These are phyloP conservation scores for Drosophila falleni DNA, from an alignment of 2,888 invertebrate genomes.

Conservation along the genomic window DNA sequence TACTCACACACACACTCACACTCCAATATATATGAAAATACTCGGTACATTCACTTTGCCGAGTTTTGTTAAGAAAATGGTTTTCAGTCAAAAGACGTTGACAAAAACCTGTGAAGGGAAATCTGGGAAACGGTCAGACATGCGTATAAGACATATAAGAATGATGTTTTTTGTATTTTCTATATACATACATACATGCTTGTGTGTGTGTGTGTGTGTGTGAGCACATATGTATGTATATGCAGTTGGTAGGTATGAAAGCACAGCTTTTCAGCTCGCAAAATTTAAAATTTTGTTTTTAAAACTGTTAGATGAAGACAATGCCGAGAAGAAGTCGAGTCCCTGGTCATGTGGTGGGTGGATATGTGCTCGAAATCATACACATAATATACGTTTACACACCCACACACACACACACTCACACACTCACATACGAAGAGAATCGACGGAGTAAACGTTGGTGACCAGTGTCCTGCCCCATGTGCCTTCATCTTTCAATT, in stretches of 20 bases:
- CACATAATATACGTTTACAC: constrained; percentile 47
- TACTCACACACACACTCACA: neutral
- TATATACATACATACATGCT: neutral
- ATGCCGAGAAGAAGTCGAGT: constrained; percentile 46
- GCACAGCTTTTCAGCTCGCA: constrained; percentile 47
- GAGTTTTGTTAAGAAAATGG: constrained; percentile 6
- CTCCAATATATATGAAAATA: neutral
- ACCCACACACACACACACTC: constrained; percentile 30
- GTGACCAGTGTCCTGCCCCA: constrained; percentile 71
- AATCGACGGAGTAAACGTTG: constrained; percentile 32
- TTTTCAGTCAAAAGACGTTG: constrained; percentile 5
- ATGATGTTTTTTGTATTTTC: neutral
- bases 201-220: neutral
- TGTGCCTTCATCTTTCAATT: constrained; percentile 81
- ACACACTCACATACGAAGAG: constrained; percentile 23
- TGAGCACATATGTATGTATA: neutral
- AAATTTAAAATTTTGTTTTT: constrained; percentile 69
- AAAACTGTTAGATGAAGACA: constrained; percentile 59
- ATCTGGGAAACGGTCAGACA: constrained; percentile 21
- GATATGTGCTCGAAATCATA: constrained; percentile 52
- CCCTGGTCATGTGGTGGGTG: constrained; percentile 31
- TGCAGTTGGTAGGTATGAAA: constrained; percentile 32
- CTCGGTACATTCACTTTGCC: neutral
- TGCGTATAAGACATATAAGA: constrained; percentile 32
- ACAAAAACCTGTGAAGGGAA: constrained; percentile 12